Conservation (phyloP, 2,113 vertebrate species). For the Amphiprion percula region DNA sequence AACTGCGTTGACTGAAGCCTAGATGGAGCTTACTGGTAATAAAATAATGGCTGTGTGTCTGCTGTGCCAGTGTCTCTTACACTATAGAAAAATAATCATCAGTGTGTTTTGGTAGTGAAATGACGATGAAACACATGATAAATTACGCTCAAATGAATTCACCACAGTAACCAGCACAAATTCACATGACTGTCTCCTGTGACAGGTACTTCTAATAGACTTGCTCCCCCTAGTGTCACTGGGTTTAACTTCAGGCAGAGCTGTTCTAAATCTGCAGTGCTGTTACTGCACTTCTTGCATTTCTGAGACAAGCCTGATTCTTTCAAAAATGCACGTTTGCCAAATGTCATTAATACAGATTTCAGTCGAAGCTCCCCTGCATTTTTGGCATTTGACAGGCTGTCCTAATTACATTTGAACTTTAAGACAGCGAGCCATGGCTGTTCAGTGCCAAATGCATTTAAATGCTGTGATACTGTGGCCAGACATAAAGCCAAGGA, state of each 20-base stretch:
- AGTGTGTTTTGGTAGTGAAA: constrained; percentile 20
- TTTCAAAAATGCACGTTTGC: neutral
- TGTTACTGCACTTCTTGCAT: neutral
- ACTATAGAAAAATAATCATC: constrained; percentile 39
- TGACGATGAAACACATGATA: neutral
- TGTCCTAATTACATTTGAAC: neutral
- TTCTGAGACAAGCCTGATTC: constrained; percentile 2
- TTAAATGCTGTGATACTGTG: constrained; percentile 22
- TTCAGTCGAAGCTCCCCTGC: neutral
- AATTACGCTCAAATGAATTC: constrained; percentile 36
- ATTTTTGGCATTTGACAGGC: neutral
- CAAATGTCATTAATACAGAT: neutral
- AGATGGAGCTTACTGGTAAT: constrained; percentile 29
- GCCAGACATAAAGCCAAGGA: constrained; percentile 46
- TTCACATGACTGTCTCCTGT: constrained; percentile 12
- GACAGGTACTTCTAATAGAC: constrained; percentile 71
- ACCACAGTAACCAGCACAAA: constrained; percentile 27
- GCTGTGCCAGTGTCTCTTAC: constrained; percentile 10
- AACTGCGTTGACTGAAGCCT: constrained; percentile 37
- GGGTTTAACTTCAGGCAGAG: constrained; percentile 54
- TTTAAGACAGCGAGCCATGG: neutral
- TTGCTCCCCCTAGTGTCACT: constrained; percentile 85
- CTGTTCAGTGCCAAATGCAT: constrained; percentile 14
- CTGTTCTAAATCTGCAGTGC: neutral
- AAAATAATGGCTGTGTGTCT: constrained; percentile 27